phyloP scores from a whole-genome alignment of 2,113 vertebrate species.

The Amphiprion ocellaris region DNA sequence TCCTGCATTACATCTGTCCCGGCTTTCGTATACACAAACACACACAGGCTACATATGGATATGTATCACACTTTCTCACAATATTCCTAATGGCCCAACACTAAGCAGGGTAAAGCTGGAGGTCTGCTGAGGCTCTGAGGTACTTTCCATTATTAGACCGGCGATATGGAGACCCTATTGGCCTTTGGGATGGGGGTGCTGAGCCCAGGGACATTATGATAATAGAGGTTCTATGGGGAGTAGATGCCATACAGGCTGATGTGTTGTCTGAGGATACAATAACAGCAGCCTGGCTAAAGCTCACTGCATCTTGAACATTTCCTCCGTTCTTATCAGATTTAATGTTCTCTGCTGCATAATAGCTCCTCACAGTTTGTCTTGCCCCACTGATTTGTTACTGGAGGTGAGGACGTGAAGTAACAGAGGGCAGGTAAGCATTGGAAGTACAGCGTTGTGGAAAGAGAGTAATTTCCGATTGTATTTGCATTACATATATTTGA shows the following conservation, averaged over 20 bases:
- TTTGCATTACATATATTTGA: slow-evolving; percentile 42
- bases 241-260: slow-evolving; percentile 46
- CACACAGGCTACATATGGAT: slow-evolving; percentile 38
- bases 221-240: slow-evolving; percentile 56
- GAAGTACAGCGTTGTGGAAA: background rate
- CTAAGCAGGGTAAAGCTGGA: slow-evolving; percentile 58
- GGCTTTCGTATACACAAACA: slow-evolving; percentile 33
- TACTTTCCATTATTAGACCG: slow-evolving; percentile 67
- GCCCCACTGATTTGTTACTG: slow-evolving; percentile 16
- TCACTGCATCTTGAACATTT: slow-evolving; percentile 13
- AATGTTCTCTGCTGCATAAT: slow-evolving; percentile 38
- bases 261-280: slow-evolving; percentile 38
- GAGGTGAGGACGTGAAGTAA: background rate
- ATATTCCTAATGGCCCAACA: slow-evolving; percentile 76
- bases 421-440: background rate
- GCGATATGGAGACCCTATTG: slow-evolving; percentile 68
- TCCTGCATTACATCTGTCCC: slow-evolving; percentile 63
- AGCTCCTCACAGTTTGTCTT: slow-evolving; percentile 21
- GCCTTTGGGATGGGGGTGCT: slow-evolving; percentile 61
- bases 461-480: slow-evolving; percentile 14
- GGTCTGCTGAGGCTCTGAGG: slow-evolving; percentile 50
- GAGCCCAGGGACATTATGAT: slow-evolving; percentile 65
- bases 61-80: slow-evolving; percentile 56
- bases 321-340: slow-evolving; percentile 32
- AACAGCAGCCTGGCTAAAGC: slow-evolving; percentile 25